These are phyloP conservation scores for Dendrolimus pini DNA, from an alignment of 2,888 invertebrate genomes.

Conservation along the genomic window DNA sequence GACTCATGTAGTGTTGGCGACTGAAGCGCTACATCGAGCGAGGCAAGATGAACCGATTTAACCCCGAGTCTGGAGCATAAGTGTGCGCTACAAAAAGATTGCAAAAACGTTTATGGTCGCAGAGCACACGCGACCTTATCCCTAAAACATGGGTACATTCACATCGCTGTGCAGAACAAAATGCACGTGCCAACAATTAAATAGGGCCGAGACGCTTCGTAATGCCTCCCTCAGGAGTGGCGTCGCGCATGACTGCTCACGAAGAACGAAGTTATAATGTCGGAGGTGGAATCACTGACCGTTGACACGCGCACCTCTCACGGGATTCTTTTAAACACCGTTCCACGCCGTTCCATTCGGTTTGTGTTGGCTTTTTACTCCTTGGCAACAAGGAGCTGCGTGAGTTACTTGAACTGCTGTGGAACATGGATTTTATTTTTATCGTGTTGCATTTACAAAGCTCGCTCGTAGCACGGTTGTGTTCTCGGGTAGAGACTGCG, in stretches of 20 bases:
- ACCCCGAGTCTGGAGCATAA: slow-evolving; percentile 52
- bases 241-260: slow-evolving; percentile 54
- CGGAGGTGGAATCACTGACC: slow-evolving; percentile 47
- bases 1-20: slow-evolving; percentile 51
- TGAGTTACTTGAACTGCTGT: slow-evolving; percentile 26
- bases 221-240: slow-evolving; percentile 36
- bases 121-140: slow-evolving; percentile 46
- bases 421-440: slow-evolving; percentile 36
- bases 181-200: slow-evolving; percentile 70
- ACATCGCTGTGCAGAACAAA: slow-evolving; percentile 36
- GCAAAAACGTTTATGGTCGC: slow-evolving; percentile 49
- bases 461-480: slow-evolving; percentile 33
- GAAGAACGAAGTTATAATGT: slow-evolving; percentile 37
- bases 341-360: slow-evolving; percentile 45
- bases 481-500: slow-evolving; percentile 25
- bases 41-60: slow-evolving; percentile 50
- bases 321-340: slow-evolving; percentile 22
- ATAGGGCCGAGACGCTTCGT: slow-evolving; percentile 41
- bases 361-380: slow-evolving; percentile 37
- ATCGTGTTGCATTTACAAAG: slow-evolving; percentile 40
- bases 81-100: slow-evolving; percentile 42
- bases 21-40: slow-evolving; percentile 31
- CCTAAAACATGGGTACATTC: slow-evolving; percentile 45
- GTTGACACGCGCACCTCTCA: slow-evolving; percentile 41
- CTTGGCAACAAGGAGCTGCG: slow-evolving; percentile 31